phyloP scores from a whole-genome alignment of 2,797 vertebrate genomes.

The Hippocampus kuda region DNA sequence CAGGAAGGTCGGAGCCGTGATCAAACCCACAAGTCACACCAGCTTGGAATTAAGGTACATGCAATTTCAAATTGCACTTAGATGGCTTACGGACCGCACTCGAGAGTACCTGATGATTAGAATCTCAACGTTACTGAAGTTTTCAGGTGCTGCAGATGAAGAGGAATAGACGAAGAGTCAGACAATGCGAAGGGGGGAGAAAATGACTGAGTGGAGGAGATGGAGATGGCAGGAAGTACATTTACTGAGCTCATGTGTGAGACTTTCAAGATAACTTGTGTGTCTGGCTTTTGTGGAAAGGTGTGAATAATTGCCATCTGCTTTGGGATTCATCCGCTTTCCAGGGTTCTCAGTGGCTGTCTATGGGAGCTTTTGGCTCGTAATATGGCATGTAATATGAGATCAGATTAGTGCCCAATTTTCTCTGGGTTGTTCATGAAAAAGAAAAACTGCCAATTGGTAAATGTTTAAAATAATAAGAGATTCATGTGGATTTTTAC shows the following conservation, averaged over 20 bases:
- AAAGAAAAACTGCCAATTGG: background rate
- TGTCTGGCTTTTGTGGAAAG: slow-evolving; percentile 8
- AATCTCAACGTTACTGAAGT: slow-evolving; percentile 40
- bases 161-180: slow-evolving; percentile 11
- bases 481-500: too few species aligned
- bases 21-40: too few species aligned
- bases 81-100: slow-evolving; percentile 24
- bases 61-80: slow-evolving; percentile 18
- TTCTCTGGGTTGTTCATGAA: background rate
- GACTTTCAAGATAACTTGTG: slow-evolving; percentile 4
- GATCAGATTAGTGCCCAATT: background rate
- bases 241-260: slow-evolving; percentile 4
- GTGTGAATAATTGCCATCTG: slow-evolving; percentile 12
- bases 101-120: slow-evolving; percentile 47
- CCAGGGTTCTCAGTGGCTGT: too few species aligned
- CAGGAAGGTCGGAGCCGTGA: too few species aligned
- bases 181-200: background rate
- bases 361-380: background rate
- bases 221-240: background rate
- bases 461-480: too few species aligned
- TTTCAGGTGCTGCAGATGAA: slow-evolving; percentile 19
- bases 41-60: too few species aligned
- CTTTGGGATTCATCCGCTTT: slow-evolving; percentile 1
- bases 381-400: background rate
- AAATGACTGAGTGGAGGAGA: slow-evolving; percentile 6